phyloP scores from a whole-genome alignment of 2,888 invertebrate genomes.

The Panopea generosa region DNA sequence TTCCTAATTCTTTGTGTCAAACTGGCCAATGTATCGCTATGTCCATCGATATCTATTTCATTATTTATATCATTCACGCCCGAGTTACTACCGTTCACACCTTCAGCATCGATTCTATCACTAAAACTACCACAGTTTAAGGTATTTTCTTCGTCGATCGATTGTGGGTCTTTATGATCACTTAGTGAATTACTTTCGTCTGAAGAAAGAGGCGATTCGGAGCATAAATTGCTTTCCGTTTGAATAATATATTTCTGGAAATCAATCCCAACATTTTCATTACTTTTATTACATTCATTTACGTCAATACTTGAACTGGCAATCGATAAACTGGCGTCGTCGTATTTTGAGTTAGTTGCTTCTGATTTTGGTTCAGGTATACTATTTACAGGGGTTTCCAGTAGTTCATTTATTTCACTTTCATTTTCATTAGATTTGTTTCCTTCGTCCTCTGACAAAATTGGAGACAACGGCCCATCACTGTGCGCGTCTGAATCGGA shows the following conservation, averaged over 20 bases:
- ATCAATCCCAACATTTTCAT: slow-evolving; percentile 36
- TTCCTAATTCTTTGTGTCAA: slow-evolving; percentile 28
- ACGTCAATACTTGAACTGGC: slow-evolving; percentile 3
- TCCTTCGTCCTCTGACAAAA: slow-evolving; percentile 59
- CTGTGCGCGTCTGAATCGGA: slow-evolving; percentile 54
- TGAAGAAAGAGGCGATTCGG: too few relatives aligned
- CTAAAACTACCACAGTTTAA: slow-evolving; percentile 6
- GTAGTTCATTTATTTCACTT: neutral
- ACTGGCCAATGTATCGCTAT: slow-evolving; percentile 32
- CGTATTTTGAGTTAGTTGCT: slow-evolving; percentile 4
- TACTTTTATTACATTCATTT: slow-evolving; percentile 18
- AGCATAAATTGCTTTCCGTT: slow-evolving; percentile 20
- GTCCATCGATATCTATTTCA: slow-evolving; percentile 35
- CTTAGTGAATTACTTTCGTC: slow-evolving; percentile 21
- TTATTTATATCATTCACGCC: slow-evolving; percentile 54
- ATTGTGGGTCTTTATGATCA: slow-evolving; percentile 14
- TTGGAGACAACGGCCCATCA: slow-evolving; percentile 51
- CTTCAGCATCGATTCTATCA: slow-evolving; percentile 34
- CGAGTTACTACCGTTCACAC: slow-evolving; percentile 31
- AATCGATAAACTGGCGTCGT: slow-evolving; percentile 35
- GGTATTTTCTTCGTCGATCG: slow-evolving; percentile 37
- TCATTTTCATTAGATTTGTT: neutral
- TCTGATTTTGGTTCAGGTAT: too few relatives aligned
- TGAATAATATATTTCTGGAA: slow-evolving; percentile 64
- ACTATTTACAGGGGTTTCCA: too few relatives aligned